Evolutionary conservation across 2,797 vertebrate species (phyloP).

Genomic region (Karalla daura): DNA sequence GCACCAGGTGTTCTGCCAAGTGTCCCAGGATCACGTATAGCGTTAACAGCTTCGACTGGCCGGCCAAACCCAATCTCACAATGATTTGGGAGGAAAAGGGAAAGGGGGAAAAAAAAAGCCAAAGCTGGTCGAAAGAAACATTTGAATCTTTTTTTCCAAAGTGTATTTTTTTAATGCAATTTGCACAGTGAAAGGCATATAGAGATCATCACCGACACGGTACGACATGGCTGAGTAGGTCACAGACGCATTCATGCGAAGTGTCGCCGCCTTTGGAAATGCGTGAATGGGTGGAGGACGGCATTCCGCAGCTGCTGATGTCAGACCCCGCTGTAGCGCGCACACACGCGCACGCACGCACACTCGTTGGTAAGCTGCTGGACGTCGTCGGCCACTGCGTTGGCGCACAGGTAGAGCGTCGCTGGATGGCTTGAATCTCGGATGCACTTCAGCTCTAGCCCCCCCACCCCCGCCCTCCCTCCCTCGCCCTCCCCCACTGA

Average conservation of each 20-base stretch:
- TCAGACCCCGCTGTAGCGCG: slow-evolving; percentile 6
- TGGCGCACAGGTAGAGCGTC: not conserved
- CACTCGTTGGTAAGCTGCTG: not conserved
- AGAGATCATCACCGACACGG: slow-evolving; percentile 1
- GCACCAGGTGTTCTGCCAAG: no score
- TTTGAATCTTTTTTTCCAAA: not conserved
- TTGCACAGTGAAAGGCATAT: slow-evolving; percentile 8
- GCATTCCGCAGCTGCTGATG: slow-evolving; percentile 19
- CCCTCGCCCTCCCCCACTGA: not conserved
- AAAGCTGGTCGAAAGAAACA: not conserved
- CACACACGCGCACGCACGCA: not conserved
- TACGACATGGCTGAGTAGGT: not conserved
- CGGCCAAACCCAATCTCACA: not conserved
- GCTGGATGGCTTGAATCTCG: slow-evolving; percentile 5
- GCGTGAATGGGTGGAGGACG: slow-evolving; percentile 10
- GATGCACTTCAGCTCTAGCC: not conserved
- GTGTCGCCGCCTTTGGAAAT: not conserved
- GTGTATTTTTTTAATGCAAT: not conserved
- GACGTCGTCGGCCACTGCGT: not conserved
- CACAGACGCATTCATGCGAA: not conserved
- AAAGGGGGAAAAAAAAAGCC: not conserved
- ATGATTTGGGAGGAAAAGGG: not conserved
- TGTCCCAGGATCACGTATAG: not conserved
- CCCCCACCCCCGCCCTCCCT: no score
- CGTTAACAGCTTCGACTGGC: not conserved